Evolutionary conservation across 2,113 vertebrate genomes (phyloP), one percentile per base, ranked within the genome.

Genomic region (Actenoides hombroni): DNA sequence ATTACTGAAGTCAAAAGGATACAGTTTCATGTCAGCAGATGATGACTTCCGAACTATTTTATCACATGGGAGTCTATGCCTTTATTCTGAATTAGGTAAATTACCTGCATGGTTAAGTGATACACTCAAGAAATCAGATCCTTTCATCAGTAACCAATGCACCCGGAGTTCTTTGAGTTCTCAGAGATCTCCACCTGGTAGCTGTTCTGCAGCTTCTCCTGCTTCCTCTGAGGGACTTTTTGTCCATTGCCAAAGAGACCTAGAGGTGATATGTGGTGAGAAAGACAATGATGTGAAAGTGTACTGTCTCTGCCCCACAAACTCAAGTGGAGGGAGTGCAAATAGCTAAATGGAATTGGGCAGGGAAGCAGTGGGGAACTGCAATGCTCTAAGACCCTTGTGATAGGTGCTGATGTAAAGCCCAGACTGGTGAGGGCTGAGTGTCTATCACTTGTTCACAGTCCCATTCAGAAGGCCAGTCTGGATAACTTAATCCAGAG

Each of bases 281-380:
- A 28, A 74, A 9, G 7, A 8, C 42, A 48, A 12, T 0, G 17
- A 2, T 7, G 10, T 4, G 39, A 37, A 31, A 35, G 16, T 13
- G 40, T 51, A 10, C 20, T 24, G 37, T 14, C 21, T 39, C 40
- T 42, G 56, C 19, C 64, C 13, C 78, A 12, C 9, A 42, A 33
- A 11, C 7, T 9, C 0, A 0, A 70, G 44, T 8, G n/a, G 35
- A 63, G 21, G 7, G 48, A 53, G 39, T 7, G 44, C 26, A 60
- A 54, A 13, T 15, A 67, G 63, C 31, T 29, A 44, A 17, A 25
- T 0, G 4, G 49, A 51, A 26, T 0, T 39, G 24, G 51, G n/a
- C 24, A 87, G 11, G 11, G 14, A 40, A 64, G 37, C n/a, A 40
- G 24, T 5, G 7, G 31, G 31, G 54, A 86, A 20, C 6, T 46